Base-by-base conservation (phyloP, 2,888 invertebrate genomes). In the Vandiemenella viatica region DNA sequence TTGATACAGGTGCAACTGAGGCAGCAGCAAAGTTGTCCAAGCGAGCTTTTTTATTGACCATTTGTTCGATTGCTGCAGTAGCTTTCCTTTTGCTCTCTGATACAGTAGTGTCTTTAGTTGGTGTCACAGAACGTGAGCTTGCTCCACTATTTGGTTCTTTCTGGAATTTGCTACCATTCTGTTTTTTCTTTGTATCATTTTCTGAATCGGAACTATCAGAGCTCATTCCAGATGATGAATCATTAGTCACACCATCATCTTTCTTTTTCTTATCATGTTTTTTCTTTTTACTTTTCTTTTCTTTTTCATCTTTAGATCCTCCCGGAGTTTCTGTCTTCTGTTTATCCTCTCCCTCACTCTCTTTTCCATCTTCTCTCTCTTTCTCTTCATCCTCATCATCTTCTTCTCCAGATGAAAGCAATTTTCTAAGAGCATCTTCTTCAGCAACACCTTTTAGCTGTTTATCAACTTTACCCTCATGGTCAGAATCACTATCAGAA, bases 401-500 rank as follows among this genome's bases (percentile, higher is more conserved):
- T 19, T 49, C 50, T 21, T 52, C 52, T 13, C 54, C 90, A 0
- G 91, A 91, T 0, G 83, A 85, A 17, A 93, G 71, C 37, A 95
- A 70, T 63, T 91, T 89, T 53, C 87, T 77, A 41, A 93, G 69
- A 0, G 86, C 92, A 58, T 82, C 84, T 62, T 93, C 92, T 61
- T 93, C 91, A 1, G 91, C 90, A 0, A 98, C 97, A 41, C 81
- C 80, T 65, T 82, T 87, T 62, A 87, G 76, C 64, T 86, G 89
- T 66, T 81, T 90, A 62, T 80, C 84, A 45, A 79, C 74, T 69
- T 80, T 87, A 47, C 70, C 75, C 64, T 79, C 87, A 59, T 76
- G 82, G 67, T 80, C 87, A 13, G 74, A 77, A 55, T 77, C 79
- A 62, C 79, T 79, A 20, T 80, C 81, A 1, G 85, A 84, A 0